Evolutionary conservation across 2,113 vertebrate genomes (phyloP).

Genomic region (Hassar affinis): DNA sequence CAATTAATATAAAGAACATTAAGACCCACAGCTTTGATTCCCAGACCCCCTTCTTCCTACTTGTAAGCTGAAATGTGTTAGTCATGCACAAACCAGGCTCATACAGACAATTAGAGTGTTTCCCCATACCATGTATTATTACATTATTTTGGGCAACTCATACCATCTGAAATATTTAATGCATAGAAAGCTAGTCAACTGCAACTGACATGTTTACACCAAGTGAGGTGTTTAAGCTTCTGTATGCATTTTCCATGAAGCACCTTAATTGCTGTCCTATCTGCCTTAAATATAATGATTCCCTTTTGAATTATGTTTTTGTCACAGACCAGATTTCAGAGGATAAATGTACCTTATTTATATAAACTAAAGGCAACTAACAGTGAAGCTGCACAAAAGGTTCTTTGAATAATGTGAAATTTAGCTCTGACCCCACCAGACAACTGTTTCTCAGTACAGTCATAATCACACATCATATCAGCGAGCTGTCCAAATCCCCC

Average conservation of each 20-base stretch:
- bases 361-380: background rate
- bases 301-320: background rate
- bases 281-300: slow-evolving; percentile 2
- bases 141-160: slow-evolving; percentile 38
- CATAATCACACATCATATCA: slow-evolving; percentile 42
- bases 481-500: slow-evolving; percentile 28
- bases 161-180: slow-evolving; percentile 23
- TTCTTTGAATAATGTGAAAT: slow-evolving; percentile 33
- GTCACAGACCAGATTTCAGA: background rate
- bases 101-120: slow-evolving; percentile 39
- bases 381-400: slow-evolving; percentile 22
- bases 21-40: background rate
- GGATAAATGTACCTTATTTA: background rate
- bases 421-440: slow-evolving; percentile 18
- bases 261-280: background rate
- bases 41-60: background rate
- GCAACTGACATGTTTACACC: slow-evolving; percentile 11
- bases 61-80: too few relatives aligned
- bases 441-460: slow-evolving; percentile 18
- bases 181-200: slow-evolving; percentile 11
- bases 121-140: slow-evolving; percentile 30
- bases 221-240: background rate
- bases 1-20: background rate
- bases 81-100: too few relatives aligned
- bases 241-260: slow-evolving; percentile 7